Percentiles rank a stretch among this genome's conserved stretches.
phyloP scores from a whole-genome alignment of 2,797 vertebrate genomes.

The Eulemur albifrons region DNA sequence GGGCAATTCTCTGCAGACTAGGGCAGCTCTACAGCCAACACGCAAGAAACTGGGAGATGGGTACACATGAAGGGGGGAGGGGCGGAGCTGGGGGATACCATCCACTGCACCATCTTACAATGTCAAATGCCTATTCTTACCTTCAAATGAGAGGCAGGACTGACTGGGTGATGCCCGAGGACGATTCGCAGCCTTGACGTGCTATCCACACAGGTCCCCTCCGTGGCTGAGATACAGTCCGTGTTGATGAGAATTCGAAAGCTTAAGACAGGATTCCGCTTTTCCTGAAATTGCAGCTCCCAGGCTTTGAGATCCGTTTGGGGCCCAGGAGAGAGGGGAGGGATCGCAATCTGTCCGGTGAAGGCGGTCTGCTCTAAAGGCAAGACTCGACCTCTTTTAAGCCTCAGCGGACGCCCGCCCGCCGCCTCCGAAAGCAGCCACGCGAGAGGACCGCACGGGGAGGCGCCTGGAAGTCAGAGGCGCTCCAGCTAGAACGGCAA shows the following conservation, averaged over 20 bases:
- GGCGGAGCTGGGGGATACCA: background rate
- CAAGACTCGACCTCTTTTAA: background rate
- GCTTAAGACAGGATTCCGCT: background rate
- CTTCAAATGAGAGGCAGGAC: background rate
- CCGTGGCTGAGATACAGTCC: background rate
- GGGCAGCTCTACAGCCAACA: background rate
- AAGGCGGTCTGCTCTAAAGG: fast-evolving
- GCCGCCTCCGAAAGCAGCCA: background rate
- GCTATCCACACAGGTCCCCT: background rate
- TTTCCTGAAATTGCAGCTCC: background rate
- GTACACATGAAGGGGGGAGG: too few relatives aligned
- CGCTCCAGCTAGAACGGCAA: background rate
- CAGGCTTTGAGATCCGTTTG: background rate
- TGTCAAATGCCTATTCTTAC: background rate
- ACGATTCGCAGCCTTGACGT: background rate
- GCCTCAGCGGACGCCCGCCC: background rate
- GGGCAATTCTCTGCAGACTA: background rate
- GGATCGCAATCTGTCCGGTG: fast-evolving
- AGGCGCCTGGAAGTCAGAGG: background rate
- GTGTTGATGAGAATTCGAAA: background rate
- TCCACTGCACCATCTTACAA: background rate
- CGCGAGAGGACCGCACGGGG: fast-evolving
- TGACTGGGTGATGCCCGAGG: background rate
- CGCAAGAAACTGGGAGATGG: background rate
- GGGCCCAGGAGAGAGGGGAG: background rate